Evolutionary conservation across 2,797 vertebrate genomes (phyloP), one percentile per base, ranked within the genome.

Genomic region (Silurus lanzhouensis): DNA sequence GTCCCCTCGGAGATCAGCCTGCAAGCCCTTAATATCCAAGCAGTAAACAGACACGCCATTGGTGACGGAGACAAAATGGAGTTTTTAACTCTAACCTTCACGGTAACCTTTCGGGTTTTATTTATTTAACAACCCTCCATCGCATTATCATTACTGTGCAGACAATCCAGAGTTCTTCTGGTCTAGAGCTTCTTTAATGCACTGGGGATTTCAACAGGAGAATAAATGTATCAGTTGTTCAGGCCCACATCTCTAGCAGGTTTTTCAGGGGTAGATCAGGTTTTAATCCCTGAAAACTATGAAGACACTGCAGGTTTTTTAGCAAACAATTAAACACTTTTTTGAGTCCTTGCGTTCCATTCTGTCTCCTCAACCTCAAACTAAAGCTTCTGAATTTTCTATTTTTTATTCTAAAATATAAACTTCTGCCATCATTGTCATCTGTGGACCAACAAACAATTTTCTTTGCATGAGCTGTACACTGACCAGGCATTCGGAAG

Each of bases 1-100:
- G 20, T 81, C 63, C 63, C 79, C 46, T 55, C 27, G 79, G 63
- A 67, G 79, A 81, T 81, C 79, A 27, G 61, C 25, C 78, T 25
- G 78, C 46, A 66, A 81, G 46, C 46, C n/a, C 8, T 66, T 25
- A 52, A 66, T 80, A 80, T 48, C 44, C n/a, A 27, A 67, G 63
- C 44, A 66, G 44, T 55, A 55, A 81, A 81, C 61, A 66, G 63
- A 66, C 66, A 10, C 46, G 2, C 10, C 5, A 52, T 52, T 48
- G 63, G 15, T 52, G 5, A 10, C 48, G 48, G 25, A 81, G 76
- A 38, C 38, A 52, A 25, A 27, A 52, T 46, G 8, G 22, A 64
- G 46, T 81, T 79, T 79, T 64, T 52, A 81, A 66, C 44, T 1
- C 8, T 55, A 31, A 52, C 14, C 63, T 67, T 81, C 79, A 67